Percentiles rank a stretch among this genome's conserved stretches.
Evolutionary conservation across 2,797 vertebrate species (phyloP).

Genomic region (Macroramphosus scolopax): DNA sequence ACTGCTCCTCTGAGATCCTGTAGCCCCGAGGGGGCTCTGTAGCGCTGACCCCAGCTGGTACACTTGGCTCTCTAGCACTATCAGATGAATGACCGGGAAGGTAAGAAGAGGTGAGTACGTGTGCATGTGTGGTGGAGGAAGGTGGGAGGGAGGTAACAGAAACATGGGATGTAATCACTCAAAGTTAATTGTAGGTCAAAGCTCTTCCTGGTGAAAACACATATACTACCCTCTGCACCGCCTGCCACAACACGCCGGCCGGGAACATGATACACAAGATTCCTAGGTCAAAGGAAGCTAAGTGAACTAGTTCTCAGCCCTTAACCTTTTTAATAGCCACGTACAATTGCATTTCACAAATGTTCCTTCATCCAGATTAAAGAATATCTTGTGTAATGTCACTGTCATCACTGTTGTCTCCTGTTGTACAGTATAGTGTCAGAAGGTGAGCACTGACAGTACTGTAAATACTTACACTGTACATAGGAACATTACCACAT

Average conservation of each 20-base stretch:
- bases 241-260: constrained; percentile 10
- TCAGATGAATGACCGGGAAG: constrained; percentile 53
- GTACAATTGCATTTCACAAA: not conserved
- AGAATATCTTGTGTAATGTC: constrained; percentile 1
- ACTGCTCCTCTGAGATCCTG: constrained; percentile 33
- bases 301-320: no score
- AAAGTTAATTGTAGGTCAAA: constrained; percentile 61
- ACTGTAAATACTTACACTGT: no score
- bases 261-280: not conserved
- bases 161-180: constrained; percentile 60
- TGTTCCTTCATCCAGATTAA: not conserved
- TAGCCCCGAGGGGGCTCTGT: constrained; percentile 47
- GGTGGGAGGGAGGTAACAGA: constrained; percentile 7
- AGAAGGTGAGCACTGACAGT: no score
- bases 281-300: not conserved
- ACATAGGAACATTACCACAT: no score
- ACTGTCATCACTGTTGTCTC: no score
- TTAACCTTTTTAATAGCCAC: no score
- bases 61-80: constrained; percentile 41
- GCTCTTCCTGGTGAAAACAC: constrained; percentile 34
- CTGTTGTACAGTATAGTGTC: no score
- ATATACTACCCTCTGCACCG: constrained; percentile 8
- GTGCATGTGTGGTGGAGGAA: constrained; percentile 10
- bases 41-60: constrained; percentile 61
- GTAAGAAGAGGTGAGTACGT: constrained; percentile 1